Percentiles rank a stretch among this genome's conserved stretches.
These are phyloP conservation scores for Melipona beecheii DNA, from an alignment of 2,888 invertebrate species.

Conservation along the genomic window DNA sequence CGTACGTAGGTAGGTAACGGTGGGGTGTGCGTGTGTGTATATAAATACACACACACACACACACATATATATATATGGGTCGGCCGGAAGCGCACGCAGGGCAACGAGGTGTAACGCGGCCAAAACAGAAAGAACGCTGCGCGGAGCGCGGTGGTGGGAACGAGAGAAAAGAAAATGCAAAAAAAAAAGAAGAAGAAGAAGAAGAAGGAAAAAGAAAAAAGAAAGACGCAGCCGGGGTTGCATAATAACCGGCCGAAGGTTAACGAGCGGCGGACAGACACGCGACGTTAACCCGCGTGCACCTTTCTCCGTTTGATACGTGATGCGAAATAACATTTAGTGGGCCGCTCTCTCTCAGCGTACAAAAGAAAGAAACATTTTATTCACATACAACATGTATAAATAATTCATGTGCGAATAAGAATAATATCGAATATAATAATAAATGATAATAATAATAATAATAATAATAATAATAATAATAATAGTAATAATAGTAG, in stretches of 20 bases:
- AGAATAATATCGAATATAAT: constrained; percentile 30
- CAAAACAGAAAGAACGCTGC: constrained; percentile 55
- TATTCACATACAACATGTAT: constrained; percentile 52
- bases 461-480: not conserved
- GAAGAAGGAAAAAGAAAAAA: too few species aligned
- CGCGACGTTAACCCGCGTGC: constrained; percentile 60
- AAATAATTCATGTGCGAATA: constrained; percentile 51
- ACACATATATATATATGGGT: constrained; percentile 51
- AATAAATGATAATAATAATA: not conserved
- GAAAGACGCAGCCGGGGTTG: constrained; percentile 45
- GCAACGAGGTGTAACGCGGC: constrained; percentile 64
- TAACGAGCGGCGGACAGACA: constrained; percentile 57
- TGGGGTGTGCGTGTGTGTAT: constrained; percentile 38
- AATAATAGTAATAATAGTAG: not conserved
- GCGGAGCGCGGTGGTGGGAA: too few species aligned
- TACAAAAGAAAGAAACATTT: constrained; percentile 66
- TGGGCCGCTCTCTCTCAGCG: constrained; percentile 66
- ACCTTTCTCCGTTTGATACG: constrained; percentile 62
- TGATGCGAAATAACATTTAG: constrained; percentile 47
- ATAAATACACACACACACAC: constrained; percentile 15
- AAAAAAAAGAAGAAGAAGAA: too few species aligned
- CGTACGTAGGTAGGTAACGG: constrained; percentile 18
- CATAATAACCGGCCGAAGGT: constrained; percentile 64
- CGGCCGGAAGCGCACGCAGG: constrained; percentile 64
- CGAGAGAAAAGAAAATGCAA: too few species aligned